These are phyloP conservation scores for Uloborus plumipes DNA, from an alignment of 2,888 invertebrate species.

Conservation along the genomic window DNA sequence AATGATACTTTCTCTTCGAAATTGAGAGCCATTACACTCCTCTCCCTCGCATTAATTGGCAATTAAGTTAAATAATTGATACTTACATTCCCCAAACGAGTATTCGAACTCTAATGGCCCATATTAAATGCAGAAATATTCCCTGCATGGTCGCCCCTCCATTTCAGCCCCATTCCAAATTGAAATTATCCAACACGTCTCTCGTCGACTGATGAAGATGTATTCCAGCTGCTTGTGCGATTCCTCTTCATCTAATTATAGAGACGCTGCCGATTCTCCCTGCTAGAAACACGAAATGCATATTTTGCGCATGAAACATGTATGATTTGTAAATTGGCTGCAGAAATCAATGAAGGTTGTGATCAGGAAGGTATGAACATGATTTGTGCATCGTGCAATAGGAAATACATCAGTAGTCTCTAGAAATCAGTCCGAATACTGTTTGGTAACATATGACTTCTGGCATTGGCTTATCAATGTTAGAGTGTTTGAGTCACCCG, in stretches of 20 bases:
- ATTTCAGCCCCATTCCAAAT: constrained; percentile 10
- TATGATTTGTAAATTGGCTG: constrained; percentile 34
- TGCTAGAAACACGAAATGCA: background rate
- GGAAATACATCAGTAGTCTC: no score
- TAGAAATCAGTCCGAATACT: no score
- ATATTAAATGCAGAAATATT: constrained; percentile 6
- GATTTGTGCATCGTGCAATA: background rate
- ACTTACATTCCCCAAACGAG: background rate
- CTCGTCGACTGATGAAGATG: constrained; percentile 21
- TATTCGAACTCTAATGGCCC: constrained; percentile 7
- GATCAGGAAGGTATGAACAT: background rate
- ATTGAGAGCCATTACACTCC: constrained; percentile 1
- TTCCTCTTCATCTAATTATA: constrained; percentile 38
- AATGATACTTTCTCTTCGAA: background rate
- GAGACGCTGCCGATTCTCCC: background rate
- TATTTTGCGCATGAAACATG: constrained; percentile 33
- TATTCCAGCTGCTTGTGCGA: constrained; percentile 33
- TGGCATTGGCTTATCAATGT: no score
- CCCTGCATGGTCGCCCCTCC: background rate
- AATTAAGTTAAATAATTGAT: constrained; percentile 30
- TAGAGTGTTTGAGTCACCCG: no score
- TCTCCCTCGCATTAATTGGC: constrained; percentile 9
- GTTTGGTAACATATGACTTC: no score
- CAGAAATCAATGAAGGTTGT: constrained; percentile 32
- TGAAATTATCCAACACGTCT: constrained; percentile 16